Base-by-base conservation (phyloP, 2,797 vertebrate genomes). In the Hemitrygon akajei region DNA sequence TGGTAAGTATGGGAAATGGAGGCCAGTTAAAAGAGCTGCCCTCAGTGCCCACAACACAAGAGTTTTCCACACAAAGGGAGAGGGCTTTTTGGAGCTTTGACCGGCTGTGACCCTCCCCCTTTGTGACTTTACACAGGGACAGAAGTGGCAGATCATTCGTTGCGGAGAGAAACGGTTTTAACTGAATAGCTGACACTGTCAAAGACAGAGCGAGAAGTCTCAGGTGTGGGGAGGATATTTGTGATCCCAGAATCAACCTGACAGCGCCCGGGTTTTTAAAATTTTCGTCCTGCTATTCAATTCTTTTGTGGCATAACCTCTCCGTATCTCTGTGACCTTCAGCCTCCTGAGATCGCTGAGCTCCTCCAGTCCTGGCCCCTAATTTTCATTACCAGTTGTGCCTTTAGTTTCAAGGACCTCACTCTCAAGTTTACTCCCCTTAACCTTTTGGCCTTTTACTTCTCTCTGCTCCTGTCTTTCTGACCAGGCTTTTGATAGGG, bases 1-100 rank as follows among this genome's bases (percentile, higher is more conserved):
- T 11, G n/a, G 60, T 69, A 60, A 89, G n/a, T 89, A 37, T 89
- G 86, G 86, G 86, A 89, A 89, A 89, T 16, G 27, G 30, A 27
- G 56, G n/a, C 4, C 1, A 22, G 6, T n/a, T 89, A 63, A 69
- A 66, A 89, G 86, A 22, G 3, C 22, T 84, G 25, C 47, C 20
- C 25, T 58, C 25, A 11, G 4, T 5, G 11, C 84, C 30, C 30
- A 7, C 71, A 87, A 63, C 58, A 63, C 58, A 63, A 66, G 30
- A 20, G 30, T 34, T 25, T 30, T 66, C 58, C 9, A 30, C 30
- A 66, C 86, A 89, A 89, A 89, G 30, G 7, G 14, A 34, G 6
- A 34, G 12, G 9, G 56, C 30, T 58, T 20, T 60, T 60, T n/a
- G 6, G 12, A 87, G 84, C 30, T 87, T 63, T 87, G 58, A 87